Conservation (phyloP, 2,797 vertebrate genomes). For the Alcedo atthis region DNA sequence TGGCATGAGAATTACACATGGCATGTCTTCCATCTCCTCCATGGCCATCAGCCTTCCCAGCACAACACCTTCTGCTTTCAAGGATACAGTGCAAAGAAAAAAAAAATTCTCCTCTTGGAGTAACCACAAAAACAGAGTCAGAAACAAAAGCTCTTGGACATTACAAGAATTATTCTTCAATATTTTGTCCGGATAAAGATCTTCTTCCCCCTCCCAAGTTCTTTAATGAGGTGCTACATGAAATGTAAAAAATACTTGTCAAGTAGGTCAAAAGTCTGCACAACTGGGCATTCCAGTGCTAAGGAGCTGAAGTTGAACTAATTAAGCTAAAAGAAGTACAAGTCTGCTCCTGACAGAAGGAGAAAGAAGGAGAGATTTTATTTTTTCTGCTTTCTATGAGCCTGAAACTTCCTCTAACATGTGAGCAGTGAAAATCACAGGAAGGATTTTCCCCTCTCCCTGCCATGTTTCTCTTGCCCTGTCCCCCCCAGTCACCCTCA, state of each 20-base stretch:
- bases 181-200: neutral
- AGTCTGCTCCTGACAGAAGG: neutral
- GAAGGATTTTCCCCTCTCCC: neutral
- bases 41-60: neutral
- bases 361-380: neutral
- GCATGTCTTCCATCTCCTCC: neutral
- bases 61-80: slow-evolving; percentile 31
- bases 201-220: neutral
- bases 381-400: neutral
- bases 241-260: slow-evolving; percentile 31
- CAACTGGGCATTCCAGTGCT: slow-evolving; percentile 2
- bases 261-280: slow-evolving; percentile 41
- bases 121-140: neutral
- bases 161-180: neutral
- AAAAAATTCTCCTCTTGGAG: neutral
- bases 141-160: neutral
- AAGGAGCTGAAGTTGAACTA: neutral
- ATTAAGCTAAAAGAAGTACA: slow-evolving; percentile 1
- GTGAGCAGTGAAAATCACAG: neutral
- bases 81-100: neutral
- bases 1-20: neutral
- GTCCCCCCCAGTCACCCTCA: rapidly evolving
- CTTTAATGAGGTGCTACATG: neutral
- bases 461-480: neutral
- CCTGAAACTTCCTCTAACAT: neutral